Conservation (phyloP, 2,888 invertebrate genomes). For the Macropis europaea region DNA sequence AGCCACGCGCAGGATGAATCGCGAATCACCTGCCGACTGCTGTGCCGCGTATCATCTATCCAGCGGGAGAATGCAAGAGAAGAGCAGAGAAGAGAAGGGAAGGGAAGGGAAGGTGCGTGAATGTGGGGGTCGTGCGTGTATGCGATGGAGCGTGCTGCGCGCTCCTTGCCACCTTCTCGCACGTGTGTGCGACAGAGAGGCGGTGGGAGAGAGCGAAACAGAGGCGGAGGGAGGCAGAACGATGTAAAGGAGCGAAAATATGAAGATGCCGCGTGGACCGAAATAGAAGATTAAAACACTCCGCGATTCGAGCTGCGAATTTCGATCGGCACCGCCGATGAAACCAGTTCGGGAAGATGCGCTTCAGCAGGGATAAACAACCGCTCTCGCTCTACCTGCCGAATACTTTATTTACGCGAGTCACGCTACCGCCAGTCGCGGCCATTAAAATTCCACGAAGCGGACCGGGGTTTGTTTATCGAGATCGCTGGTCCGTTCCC, state of each 20-base stretch:
- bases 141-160: too few species aligned
- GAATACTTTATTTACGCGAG: too few species aligned
- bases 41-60: neutral
- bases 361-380: too few species aligned
- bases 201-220: too few species aligned
- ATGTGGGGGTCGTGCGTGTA: neutral
- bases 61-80: neutral
- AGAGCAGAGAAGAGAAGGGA: neutral
- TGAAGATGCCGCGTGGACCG: neutral
- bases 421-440: too few species aligned
- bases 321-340: neutral
- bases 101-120: neutral
- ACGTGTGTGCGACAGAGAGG: neutral
- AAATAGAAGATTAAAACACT: slow-evolving; percentile 33
- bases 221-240: neutral
- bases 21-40: neutral
- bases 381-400: too few species aligned
- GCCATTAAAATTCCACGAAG: too few species aligned
- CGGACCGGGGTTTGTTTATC: neutral
- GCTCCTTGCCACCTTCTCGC: too few species aligned
- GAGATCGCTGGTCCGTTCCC: too few species aligned
- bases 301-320: slow-evolving; percentile 25
- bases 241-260: neutral
- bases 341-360: too few species aligned
- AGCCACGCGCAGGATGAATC: neutral